These are phyloP conservation scores for Hoplias malabaricus DNA, from an alignment of 2,113 vertebrate genomes.

Conservation along the genomic window DNA sequence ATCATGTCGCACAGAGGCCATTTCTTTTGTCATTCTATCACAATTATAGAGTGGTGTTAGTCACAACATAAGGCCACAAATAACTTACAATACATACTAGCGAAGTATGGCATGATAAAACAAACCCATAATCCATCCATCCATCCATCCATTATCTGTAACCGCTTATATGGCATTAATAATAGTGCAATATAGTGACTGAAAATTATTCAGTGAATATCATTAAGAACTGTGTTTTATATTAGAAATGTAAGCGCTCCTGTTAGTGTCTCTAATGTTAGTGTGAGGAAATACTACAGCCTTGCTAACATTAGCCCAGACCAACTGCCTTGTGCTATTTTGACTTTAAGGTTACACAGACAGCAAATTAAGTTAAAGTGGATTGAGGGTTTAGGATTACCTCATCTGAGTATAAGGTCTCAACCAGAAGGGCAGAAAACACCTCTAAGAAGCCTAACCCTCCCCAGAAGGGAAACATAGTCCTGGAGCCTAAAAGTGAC, in stretches of 20 bases:
- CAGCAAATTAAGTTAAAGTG: constrained; percentile 45
- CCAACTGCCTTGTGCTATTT: constrained; percentile 22
- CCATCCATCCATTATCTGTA: too few species aligned
- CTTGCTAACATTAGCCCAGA: constrained; percentile 23
- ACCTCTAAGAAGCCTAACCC: neutral
- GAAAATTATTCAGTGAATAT: too few species aligned
- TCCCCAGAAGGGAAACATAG: neutral
- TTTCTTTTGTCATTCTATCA: too few species aligned
- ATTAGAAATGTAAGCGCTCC: neutral
- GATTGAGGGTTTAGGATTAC: constrained; percentile 54
- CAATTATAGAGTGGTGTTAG: too few species aligned
- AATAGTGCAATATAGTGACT: too few species aligned
- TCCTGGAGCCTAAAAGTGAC: neutral
- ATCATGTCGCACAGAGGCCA: neutral
- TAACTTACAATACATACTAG: too few species aligned
- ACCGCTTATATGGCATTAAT: too few species aligned
- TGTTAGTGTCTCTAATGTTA: too few species aligned
- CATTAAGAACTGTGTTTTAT: too few species aligned
- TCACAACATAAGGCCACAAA: too few species aligned
- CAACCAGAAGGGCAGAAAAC: neutral
- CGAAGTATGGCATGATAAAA: too few species aligned
- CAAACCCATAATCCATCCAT: too few species aligned
- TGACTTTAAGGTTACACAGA: constrained; percentile 24
- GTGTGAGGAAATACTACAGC: neutral
- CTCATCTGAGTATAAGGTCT: constrained; percentile 20